phyloP scores from a whole-genome alignment of 2,797 vertebrate genomes.

The Coracias cyanogaster region DNA sequence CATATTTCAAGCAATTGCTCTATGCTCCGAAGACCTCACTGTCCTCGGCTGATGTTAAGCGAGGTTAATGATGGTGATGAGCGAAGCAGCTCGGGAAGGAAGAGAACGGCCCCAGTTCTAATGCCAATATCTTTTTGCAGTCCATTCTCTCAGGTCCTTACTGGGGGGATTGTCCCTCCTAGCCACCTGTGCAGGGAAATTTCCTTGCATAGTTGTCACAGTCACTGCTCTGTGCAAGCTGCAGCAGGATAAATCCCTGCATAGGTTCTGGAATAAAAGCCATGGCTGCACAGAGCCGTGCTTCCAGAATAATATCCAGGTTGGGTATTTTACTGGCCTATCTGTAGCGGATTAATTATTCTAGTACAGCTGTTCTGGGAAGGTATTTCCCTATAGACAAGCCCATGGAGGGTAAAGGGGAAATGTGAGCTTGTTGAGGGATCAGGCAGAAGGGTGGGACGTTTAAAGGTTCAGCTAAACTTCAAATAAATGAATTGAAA shows the following conservation, averaged over 20 bases:
- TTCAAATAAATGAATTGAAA: slow-evolving; percentile 39
- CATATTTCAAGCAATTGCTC: background rate
- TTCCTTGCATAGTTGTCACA: background rate
- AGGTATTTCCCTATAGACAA: slow-evolving; percentile 43
- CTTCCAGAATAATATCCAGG: background rate
- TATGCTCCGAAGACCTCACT: background rate
- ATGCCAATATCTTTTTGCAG: background rate
- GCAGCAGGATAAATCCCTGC: background rate
- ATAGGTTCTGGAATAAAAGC: background rate
- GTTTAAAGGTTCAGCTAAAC: slow-evolving; percentile 32
- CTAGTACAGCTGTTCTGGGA: slow-evolving; percentile 30
- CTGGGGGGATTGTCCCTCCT: background rate
- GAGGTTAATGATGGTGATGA: background rate
- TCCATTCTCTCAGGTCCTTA: background rate
- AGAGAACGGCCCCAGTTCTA: background rate
- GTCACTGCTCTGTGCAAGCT: background rate
- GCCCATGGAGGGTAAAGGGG: slow-evolving; percentile 5
- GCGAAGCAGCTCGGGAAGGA: background rate
- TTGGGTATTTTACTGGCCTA: background rate
- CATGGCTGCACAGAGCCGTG: background rate
- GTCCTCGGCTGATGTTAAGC: background rate
- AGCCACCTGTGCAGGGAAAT: background rate
- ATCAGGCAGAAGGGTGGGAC: slow-evolving; percentile 22
- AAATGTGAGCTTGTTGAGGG: slow-evolving; percentile 38
- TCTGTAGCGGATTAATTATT: slow-evolving; percentile 25